These are phyloP conservation scores for Diorhabda elongata DNA, from an alignment of 1,140 invertebrate genomes.

Conservation along the genomic window DNA sequence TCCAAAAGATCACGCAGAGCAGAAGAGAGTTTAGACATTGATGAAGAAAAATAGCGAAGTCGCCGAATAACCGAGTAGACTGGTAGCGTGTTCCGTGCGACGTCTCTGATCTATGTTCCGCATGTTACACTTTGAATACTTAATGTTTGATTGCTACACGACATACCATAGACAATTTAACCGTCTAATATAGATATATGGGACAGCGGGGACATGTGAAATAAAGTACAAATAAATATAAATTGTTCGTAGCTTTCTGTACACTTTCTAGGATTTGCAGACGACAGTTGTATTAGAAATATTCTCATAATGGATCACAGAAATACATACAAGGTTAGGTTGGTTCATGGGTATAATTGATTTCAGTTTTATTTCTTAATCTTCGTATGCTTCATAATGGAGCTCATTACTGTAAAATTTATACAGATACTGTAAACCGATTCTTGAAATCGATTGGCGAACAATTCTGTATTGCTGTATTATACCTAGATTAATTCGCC, in stretches of 20 bases:
- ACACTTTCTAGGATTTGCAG: constrained; percentile 1
- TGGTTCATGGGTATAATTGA: no score
- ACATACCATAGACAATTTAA: constrained; percentile 40
- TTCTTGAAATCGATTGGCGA: no score
- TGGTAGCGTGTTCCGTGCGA: constrained; percentile 19
- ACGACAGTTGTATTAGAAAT: background rate
- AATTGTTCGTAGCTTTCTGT: constrained; percentile 17
- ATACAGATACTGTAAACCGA: no score
- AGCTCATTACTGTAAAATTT: no score
- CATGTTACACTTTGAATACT: constrained; percentile 38
- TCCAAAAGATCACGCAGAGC: constrained; percentile 36
- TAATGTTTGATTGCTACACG: constrained; percentile 42
- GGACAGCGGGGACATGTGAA: constrained; percentile 20
- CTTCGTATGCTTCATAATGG: no score
- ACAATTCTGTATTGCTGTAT: no score
- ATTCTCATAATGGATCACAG: no score
- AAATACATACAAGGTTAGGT: no score
- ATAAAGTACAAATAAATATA: constrained; percentile 28
- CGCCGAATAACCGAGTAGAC: constrained; percentile 30
- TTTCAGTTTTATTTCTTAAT: no score
- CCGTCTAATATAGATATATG: constrained; percentile 37
- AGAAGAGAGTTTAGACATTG: constrained; percentile 34
- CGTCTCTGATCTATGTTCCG: constrained; percentile 35
- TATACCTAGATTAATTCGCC: no score
- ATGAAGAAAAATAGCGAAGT: constrained; percentile 41